phyloP scores from a whole-genome alignment of 2,113 vertebrate genomes.

The Sceloporus tristichus region DNA sequence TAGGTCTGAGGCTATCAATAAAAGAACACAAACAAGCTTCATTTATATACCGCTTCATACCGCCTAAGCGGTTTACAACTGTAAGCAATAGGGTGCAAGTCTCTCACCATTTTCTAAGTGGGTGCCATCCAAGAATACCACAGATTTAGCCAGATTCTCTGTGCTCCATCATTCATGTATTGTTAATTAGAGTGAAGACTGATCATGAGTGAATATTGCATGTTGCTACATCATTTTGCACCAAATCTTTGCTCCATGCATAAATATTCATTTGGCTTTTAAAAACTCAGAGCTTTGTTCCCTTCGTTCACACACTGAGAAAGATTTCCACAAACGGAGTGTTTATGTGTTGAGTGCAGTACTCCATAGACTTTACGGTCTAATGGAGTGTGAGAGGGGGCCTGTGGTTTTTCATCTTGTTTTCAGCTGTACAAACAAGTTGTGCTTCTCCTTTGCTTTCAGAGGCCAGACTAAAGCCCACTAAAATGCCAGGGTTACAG shows the following conservation, averaged over 20 bases:
- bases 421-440: slow-evolving; percentile 98
- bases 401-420: slow-evolving; percentile 97
- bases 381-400: slow-evolving; percentile 97
- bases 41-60: no score
- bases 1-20: not conserved
- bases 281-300: slow-evolving; percentile 66
- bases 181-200: slow-evolving; percentile 36
- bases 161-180: slow-evolving; percentile 9
- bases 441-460: slow-evolving; percentile 81
- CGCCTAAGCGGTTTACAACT: no score
- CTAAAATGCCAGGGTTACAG: slow-evolving; percentile 68
- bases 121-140: not conserved
- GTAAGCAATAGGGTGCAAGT: not conserved
- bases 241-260: slow-evolving; percentile 64
- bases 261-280: slow-evolving; percentile 83
- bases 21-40: no score
- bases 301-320: slow-evolving; percentile 80
- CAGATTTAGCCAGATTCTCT: not conserved
- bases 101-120: not conserved
- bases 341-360: slow-evolving; percentile 97
- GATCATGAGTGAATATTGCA: slow-evolving; percentile 61
- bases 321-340: slow-evolving; percentile 87
- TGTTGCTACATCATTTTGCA: slow-evolving; percentile 52
- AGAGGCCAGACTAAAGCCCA: slow-evolving; percentile 70
- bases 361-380: slow-evolving; percentile 90